Base-by-base conservation (phyloP, 2,797 vertebrate species). In the Cyclopterus lumpus region DNA sequence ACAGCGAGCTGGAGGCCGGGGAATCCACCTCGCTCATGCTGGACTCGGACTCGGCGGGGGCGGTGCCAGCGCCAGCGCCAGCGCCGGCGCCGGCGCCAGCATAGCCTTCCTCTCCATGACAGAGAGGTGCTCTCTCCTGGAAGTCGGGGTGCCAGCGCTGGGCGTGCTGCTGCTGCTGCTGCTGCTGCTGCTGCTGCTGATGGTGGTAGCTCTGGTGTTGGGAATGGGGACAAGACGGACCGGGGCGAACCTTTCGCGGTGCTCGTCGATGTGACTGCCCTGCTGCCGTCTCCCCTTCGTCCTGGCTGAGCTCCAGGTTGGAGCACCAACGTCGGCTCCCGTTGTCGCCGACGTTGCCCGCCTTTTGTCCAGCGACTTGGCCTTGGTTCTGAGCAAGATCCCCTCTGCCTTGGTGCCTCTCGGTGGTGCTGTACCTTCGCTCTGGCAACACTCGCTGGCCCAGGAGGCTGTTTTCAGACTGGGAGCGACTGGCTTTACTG, bases 11-110 rank as follows among this genome's bases (percentile, higher is more conserved):
- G 84, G 96, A 96, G 53, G 92, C 94, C 0, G 96, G 96, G 0
- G 96, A 96, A 57, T 97, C 96, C 32, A 81, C 94, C 90, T 97
- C 97, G 3, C 96, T 97, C 89, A 95, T 94, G 74, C 96, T 97
- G 34, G 97, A 97, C 77, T 96, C 96, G 0, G 96, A 96, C 72
- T 97, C 95, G 0, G 88, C 95, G 0, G 90, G 90, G 44, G 71
- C 80, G 0, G 77, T 82, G 1, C 68, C 34, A 8, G 77, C 84
- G 1, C 70, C 66, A 0, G 62, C 38, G 0, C 70, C 4, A 30
- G 77, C 84, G 1, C 68, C 79, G 0, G 77, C 82, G 1, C 67
- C 38, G 11, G 78, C 84, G 1, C 70, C 68, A 0, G 62, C 38
- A 0, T 90, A 92, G 1, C 86, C 90, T 36, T 83, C 93, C 66